Evolutionary conservation across 2,888 invertebrate genomes (phyloP), one percentile per base, ranked within the genome.

Genomic region (Strigamia transsilvanica): DNA sequence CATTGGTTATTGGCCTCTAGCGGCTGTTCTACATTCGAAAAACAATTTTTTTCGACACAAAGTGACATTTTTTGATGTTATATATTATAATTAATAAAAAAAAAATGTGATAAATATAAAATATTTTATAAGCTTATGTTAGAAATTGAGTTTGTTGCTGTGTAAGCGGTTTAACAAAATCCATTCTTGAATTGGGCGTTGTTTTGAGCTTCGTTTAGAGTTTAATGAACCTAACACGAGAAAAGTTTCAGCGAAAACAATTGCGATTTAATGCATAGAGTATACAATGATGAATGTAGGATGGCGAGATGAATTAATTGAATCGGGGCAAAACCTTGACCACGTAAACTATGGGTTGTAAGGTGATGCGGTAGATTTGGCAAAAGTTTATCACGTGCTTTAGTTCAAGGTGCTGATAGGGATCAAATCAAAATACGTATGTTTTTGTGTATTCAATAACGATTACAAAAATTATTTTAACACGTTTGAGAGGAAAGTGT

Each of bases 221-320:
- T 61, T 61, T 61, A 61, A 61, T 61, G 61, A 61, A 61, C 61
- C 10, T 61, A 21, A 61, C 2, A 61, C 34, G 61, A 61, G 61
- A 18, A 18, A 21, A 5, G 6, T 61, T 10, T 21, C 18, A 61
- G 61, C 4, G n/a, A 18, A 61, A 61, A 61, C 61, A 61, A 61
- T 61, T 61, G 21, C 10, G 13, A n/a, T 56, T 56, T 56, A n/a
- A n/a, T n/a, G n/a, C n/a, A n/a, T n/a, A n/a, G n/a, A n/a, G n/a
- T n/a, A n/a, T 51, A 4, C 10, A n/a, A 6, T 51, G 13, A n/a
- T 51, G 15, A 9, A 51, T 51, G 10, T 51, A 51, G 51, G 51
- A 6, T 51, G 51, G n/a, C 10, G 51, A 51, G 3, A 51, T 51
- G 21, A 61, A 61, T 18, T 61, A 61, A 18, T 61, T 61, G 18